A percentile compares a stretch with the other conserved stretches of the same genome.
phyloP scores from a whole-genome alignment of 1,140 invertebrate genomes.

The Drosophila nebulosa region DNA sequence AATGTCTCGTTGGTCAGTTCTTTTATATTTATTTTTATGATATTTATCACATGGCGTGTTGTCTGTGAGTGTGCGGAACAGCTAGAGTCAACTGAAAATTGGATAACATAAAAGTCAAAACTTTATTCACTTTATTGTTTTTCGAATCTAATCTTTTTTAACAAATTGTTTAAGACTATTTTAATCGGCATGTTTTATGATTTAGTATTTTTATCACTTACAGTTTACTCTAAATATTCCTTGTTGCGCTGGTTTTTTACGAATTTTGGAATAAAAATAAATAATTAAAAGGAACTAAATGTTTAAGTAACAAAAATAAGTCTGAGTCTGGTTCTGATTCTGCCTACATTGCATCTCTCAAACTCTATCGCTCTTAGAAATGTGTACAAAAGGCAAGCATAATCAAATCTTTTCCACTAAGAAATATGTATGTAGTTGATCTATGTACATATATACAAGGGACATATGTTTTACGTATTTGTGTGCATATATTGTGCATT shows the following conservation, averaged over 20 bases:
- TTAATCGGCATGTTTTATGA: too few species aligned
- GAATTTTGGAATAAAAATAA: too few species aligned
- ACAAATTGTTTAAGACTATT: background rate
- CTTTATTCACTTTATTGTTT: background rate
- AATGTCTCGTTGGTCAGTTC: background rate
- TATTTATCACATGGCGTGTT: background rate
- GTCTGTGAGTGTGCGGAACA: background rate
- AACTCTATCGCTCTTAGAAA: too few species aligned
- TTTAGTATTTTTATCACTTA: too few species aligned
- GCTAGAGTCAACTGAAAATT: background rate
- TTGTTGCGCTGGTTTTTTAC: too few species aligned
- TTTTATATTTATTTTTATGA: background rate
- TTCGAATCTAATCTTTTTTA: background rate
- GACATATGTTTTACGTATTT: background rate
- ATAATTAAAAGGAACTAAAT: too few species aligned
- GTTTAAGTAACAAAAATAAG: too few species aligned
- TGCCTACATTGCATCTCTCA: too few species aligned
- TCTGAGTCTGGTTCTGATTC: too few species aligned
- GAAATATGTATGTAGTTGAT: background rate
- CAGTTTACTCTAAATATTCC: too few species aligned
- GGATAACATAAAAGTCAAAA: background rate
- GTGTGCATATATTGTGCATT: background rate
- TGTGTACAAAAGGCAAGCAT: background rate
- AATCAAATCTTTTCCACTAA: background rate
- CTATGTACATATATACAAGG: background rate